Base-by-base conservation (phyloP, 2,113 vertebrate genomes). In the Plecotus auritus region DNA sequence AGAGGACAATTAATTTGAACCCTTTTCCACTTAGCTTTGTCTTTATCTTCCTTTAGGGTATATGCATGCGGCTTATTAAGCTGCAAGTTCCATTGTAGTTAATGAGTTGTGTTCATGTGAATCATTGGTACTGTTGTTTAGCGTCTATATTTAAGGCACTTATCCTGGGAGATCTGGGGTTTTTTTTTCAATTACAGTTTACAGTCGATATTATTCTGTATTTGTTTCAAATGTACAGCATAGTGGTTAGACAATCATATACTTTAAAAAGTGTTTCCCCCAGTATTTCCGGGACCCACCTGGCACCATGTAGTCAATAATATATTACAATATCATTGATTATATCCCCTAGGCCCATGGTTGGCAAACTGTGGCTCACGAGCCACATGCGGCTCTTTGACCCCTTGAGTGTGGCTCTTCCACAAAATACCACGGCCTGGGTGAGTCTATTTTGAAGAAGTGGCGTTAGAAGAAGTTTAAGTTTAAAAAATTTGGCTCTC, bases 1-100 rank as follows among this genome's bases (percentile, higher is more conserved):
- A 90, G 47, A 83, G 54, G 51, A 74, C 85, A 94, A 81, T 92
- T 70, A 85, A 89, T 86, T 92, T 90, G 54, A 42, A 32, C 37
- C 6, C 45, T 74, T 92, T 93, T 22, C 17, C 40, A 28, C 66
- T 85, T 61, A 37, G 28, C 4, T 81, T 72, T 74, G 42, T 70
- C 40, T 47, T 72, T 72, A 30, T 85, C 72, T 81, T 45, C 66
- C 32, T 26, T 35, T 66, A 67, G 32, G 47, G 32, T 82, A 18
- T 42, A 45, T 47, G 30, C 9, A 13, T 5, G 3, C 3, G 30
- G 32, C 1, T 76, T 56, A 45, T 6, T n/a, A 73, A 73, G 35
- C 9, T 86, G 32, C 18, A 26, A 10, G 17, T 81, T 51, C 70
- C 64, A 16, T 9, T 13, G 8, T 64, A 70, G 56, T 45, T 32